Percentiles rank a stretch among this genome's conserved stretches.
Evolutionary conservation across 2,797 vertebrate genomes (phyloP).

Genomic region (Megaceryle alcyon): DNA sequence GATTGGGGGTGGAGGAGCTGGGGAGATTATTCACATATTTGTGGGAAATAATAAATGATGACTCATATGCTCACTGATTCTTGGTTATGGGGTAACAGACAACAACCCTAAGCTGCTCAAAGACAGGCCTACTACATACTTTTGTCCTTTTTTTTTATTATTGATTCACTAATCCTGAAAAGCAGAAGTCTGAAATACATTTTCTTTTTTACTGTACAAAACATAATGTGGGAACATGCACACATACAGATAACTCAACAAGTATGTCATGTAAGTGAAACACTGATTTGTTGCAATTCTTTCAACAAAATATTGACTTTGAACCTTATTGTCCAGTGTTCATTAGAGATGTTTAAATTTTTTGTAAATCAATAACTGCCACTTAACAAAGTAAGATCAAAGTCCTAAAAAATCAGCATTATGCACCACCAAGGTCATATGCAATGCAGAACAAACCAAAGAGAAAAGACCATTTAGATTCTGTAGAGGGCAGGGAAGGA

Average conservation of each 20-base stretch:
- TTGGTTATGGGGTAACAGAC: constrained; percentile 1
- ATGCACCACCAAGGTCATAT: constrained; percentile 68
- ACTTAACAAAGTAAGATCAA: constrained; percentile 59
- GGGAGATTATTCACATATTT: neutral
- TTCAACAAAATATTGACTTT: constrained; percentile 60
- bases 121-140: neutral
- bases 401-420: constrained; percentile 74
- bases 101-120: constrained; percentile 18
- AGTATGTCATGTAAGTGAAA: constrained; percentile 29
- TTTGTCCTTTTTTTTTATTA: constrained; percentile 10
- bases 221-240: constrained; percentile 21
- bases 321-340: constrained; percentile 61
- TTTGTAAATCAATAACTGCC: constrained; percentile 70
- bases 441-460: constrained; percentile 51
- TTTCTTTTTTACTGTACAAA: constrained; percentile 1
- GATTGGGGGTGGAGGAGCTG: neutral
- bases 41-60: neutral
- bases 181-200: neutral
- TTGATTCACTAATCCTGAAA: constrained; percentile 25
- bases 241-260: constrained; percentile 59
- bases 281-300: constrained; percentile 38
- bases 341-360: constrained; percentile 66
- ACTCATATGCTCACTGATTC: neutral
- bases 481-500: constrained; percentile 26
- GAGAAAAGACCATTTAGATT: constrained; percentile 53